Conservation (phyloP, 1,140 invertebrate species). For the Pseudomyrmex pallidus region DNA sequence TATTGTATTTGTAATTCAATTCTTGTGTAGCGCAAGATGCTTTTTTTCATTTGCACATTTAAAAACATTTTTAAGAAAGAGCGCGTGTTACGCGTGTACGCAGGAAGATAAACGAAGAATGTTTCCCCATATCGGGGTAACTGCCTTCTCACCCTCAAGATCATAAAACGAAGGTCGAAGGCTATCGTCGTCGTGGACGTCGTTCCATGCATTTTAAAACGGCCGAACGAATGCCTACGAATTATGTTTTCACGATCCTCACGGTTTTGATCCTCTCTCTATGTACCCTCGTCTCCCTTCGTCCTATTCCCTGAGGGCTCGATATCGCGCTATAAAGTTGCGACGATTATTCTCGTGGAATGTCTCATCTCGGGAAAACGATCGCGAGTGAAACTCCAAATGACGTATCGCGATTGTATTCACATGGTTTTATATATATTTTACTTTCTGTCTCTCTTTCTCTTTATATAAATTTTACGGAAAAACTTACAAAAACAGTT, state of each 20-base stretch:
- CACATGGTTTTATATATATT: neutral
- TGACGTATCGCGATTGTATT: neutral
- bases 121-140: neutral
- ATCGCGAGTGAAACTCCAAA: neutral
- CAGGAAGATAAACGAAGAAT: neutral
- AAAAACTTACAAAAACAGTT: neutral
- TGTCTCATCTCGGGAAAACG: neutral
- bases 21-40: neutral
- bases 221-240: constrained; percentile 22
- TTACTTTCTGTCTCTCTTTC: too few species aligned
- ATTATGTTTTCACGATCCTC: constrained; percentile 54
- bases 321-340: constrained; percentile 33
- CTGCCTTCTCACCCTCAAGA: neutral
- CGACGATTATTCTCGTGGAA: constrained; percentile 23
- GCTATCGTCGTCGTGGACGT: constrained; percentile 12
- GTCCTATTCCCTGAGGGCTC: neutral
- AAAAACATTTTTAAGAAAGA: neutral
- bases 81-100: neutral
- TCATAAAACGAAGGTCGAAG: constrained; percentile 47
- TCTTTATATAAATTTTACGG: too few species aligned
- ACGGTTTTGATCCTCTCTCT: neutral
- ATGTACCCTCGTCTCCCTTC: neutral
- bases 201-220: constrained; percentile 64
- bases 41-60: neutral
- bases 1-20: neutral